phyloP scores from a whole-genome alignment of 2,797 vertebrate genomes.

The Caiman crocodilus region DNA sequence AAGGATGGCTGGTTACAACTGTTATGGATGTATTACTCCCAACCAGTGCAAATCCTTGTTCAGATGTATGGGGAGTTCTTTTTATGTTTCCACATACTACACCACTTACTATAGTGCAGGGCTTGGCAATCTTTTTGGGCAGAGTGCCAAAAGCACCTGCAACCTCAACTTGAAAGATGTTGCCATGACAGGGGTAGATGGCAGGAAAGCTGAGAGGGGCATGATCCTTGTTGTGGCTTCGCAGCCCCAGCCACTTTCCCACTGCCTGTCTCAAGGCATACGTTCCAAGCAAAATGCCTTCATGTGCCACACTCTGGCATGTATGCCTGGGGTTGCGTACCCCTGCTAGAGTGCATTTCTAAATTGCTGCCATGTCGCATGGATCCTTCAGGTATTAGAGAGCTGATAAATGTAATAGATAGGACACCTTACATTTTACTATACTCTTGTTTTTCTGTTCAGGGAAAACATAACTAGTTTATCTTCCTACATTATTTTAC shows the following conservation, averaged over 20 bases:
- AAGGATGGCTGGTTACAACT: neutral
- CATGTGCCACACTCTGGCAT: too few species aligned
- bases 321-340: too few species aligned
- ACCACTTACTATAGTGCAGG: neutral
- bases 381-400: neutral
- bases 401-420: neutral
- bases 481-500: neutral
- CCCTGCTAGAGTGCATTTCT: neutral
- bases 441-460: neutral
- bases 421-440: neutral
- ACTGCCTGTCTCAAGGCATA: too few species aligned
- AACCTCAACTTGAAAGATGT: too few species aligned
- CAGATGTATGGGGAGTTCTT: neutral
- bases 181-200: too few species aligned
- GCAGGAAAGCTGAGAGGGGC: too few species aligned
- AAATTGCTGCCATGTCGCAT: fast-evolving
- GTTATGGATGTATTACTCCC: neutral
- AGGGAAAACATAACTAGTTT: too few species aligned
- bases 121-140: too few species aligned
- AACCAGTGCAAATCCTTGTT: neutral
- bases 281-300: too few species aligned
- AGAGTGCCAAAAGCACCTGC: too few species aligned
- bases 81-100: neutral
- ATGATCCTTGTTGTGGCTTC: too few species aligned
- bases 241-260: too few species aligned